A percentile compares a stretch with the other conserved stretches of the same genome.
These are phyloP conservation scores for Formicarius rufipectus DNA, from an alignment of 2,113 vertebrate genomes.

Conservation along the genomic window DNA sequence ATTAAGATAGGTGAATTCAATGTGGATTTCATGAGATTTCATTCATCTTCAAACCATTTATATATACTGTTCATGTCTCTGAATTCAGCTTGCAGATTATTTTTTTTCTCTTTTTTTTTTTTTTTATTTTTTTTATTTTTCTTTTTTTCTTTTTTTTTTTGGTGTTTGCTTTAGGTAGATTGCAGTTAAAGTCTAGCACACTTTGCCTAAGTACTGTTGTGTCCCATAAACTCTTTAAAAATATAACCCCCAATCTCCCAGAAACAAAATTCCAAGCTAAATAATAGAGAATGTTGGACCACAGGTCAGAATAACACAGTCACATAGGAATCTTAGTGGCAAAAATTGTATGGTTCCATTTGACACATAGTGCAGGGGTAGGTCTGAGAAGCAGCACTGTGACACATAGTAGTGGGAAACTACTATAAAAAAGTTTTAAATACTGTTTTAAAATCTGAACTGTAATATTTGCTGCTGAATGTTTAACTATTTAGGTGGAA, in stretches of 20 bases:
- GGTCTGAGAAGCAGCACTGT: constrained; percentile 6
- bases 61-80: constrained; percentile 71
- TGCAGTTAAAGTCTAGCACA: constrained; percentile 55
- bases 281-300: background rate
- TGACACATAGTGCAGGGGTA: background rate
- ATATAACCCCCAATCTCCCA: background rate
- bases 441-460: background rate
- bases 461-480: constrained; percentile 39
- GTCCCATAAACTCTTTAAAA: constrained; percentile 25
- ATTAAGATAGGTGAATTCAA: constrained; percentile 70
- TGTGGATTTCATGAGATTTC: constrained; percentile 90
- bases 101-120: background rate
- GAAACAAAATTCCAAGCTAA: constrained; percentile 14
- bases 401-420: background rate
- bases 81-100: constrained; percentile 70
- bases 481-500: constrained; percentile 9
- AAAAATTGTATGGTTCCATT: background rate
- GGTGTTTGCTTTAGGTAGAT: constrained; percentile 61
- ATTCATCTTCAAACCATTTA: constrained; percentile 82
- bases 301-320: background rate
- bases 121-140: background rate
- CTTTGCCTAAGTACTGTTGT: constrained; percentile 46
- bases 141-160: background rate
- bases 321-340: background rate
- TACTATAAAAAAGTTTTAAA: constrained; percentile 16